Conservation (phyloP, 2,888 invertebrate species). For the Drosophila hamatofila region DNA sequence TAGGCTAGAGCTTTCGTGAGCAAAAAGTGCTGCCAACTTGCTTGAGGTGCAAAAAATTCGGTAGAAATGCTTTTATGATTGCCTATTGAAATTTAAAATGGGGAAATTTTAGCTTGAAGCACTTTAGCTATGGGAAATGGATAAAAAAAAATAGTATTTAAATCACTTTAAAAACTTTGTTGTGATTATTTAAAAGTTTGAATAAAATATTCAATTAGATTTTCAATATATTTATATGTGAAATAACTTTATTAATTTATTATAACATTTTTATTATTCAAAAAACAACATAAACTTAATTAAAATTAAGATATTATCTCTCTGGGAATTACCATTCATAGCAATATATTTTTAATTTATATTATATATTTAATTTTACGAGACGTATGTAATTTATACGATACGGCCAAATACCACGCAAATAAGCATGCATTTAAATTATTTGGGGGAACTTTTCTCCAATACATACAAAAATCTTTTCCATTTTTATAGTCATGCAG, state of each 20-base stretch:
- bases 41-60: neutral
- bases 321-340: neutral
- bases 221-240: too few relatives aligned
- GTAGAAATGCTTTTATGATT: neutral
- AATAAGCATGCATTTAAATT: constrained; percentile 7
- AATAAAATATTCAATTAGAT: too few relatives aligned
- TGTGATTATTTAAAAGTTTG: too few relatives aligned
- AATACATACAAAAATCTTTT: neutral
- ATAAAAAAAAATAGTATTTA: too few relatives aligned
- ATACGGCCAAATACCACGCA: constrained; percentile 1
- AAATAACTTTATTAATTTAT: too few relatives aligned
- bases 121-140: neutral
- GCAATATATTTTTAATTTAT: neutral
- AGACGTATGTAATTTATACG: too few relatives aligned
- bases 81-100: too few relatives aligned
- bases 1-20: constrained; percentile 23
- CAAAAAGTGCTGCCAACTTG: constrained; percentile 44
- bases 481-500: constrained; percentile 1
- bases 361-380: too few relatives aligned
- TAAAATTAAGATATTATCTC: too few relatives aligned
- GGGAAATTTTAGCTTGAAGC: neutral
- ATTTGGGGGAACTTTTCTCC: constrained; percentile 1
- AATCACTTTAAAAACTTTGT: too few relatives aligned
- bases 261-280: too few relatives aligned
- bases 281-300: too few relatives aligned